Conservation (phyloP, 2,888 invertebrate genomes). For the Metacarcinus magister region DNA sequence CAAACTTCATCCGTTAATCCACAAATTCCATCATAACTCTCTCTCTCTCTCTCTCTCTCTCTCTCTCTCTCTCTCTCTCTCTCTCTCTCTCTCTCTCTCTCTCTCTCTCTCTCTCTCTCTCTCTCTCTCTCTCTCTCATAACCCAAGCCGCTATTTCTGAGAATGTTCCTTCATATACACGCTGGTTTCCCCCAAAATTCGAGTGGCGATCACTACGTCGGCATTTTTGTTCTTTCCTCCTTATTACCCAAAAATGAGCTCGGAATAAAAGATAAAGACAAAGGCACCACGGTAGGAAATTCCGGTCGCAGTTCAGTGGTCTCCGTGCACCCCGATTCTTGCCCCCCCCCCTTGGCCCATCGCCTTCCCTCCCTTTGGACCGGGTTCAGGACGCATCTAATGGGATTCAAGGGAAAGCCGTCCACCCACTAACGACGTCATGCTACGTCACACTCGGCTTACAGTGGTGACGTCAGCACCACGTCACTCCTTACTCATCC, state of each 20-base stretch:
- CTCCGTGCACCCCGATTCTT: neutral
- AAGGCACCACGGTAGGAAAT: neutral
- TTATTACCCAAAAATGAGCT: neutral
- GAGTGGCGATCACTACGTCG: neutral
- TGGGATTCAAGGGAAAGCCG: constrained; percentile 40
- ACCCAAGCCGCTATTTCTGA: neutral
- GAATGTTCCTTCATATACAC: neutral
- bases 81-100: constrained; percentile 46
- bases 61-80: constrained; percentile 39
- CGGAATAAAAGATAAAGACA: neutral
- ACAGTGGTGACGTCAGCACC: neutral
- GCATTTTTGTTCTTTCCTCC: neutral
- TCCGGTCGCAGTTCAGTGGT: constrained; percentile 45
- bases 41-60: constrained; percentile 10
- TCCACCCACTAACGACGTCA: neutral
- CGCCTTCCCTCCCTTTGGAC: neutral
- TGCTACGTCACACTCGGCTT: neutral
- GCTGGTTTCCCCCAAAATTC: neutral
- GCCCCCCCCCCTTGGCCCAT: neutral
- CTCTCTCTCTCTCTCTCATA: neutral
- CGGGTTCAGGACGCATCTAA: constrained; percentile 1
- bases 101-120: constrained; percentile 26
- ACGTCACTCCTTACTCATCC: neutral
- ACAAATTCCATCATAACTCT: neutral
- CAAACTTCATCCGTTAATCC: neutral